Percentiles rank a stretch among this genome's conserved stretches.
Evolutionary conservation across 2,113 vertebrate genomes (phyloP).

Genomic region (Leiothrix lutea): DNA sequence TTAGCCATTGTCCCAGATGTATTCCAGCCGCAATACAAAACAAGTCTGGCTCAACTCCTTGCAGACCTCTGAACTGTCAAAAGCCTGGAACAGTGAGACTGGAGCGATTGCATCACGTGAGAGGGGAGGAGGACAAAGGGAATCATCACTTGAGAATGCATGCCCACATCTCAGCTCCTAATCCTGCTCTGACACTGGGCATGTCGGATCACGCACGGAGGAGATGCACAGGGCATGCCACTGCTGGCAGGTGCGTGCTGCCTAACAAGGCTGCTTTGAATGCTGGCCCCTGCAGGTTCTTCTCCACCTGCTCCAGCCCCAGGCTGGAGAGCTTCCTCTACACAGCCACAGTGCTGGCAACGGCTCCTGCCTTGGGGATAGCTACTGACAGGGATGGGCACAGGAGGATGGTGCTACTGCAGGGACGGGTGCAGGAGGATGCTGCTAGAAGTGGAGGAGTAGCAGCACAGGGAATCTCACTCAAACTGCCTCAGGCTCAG

Average conservation of each 20-base stretch:
- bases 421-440: background rate
- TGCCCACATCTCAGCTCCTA: background rate
- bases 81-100: background rate
- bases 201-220: background rate
- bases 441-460: background rate
- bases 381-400: accelerated
- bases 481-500: background rate
- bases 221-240: background rate
- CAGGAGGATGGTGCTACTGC: background rate
- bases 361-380: background rate
- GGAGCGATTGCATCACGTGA: background rate
- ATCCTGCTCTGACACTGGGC: background rate
- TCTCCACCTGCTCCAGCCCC: constrained; percentile 18
- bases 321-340: background rate
- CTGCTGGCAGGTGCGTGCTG: background rate
- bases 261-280: background rate
- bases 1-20: background rate
- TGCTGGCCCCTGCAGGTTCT: background rate
- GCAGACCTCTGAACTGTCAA: constrained; percentile 13
- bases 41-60: background rate
- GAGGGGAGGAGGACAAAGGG: constrained; percentile 8
- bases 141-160: constrained; percentile 16
- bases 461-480: background rate
- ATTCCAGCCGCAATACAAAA: background rate
- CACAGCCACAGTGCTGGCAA: background rate